A percentile compares a stretch with the other conserved stretches of the same genome.
Evolutionary conservation across 2,888 invertebrate genomes (phyloP).

Genomic region (Dolichomitus sp.): DNA sequence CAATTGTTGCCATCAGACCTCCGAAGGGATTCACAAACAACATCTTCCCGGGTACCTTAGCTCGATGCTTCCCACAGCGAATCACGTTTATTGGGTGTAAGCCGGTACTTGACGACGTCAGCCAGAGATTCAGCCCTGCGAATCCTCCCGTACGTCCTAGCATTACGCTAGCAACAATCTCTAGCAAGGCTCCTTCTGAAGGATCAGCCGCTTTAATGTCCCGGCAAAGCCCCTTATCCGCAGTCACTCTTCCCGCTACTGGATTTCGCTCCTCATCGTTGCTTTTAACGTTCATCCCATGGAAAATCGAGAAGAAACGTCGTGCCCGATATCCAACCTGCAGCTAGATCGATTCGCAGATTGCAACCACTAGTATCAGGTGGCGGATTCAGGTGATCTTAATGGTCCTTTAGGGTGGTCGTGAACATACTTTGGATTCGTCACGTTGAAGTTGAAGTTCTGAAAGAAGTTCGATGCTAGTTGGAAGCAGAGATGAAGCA

Average conservation of each 20-base stretch:
- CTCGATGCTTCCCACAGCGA: conserved; percentile 44
- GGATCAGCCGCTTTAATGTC: conserved; percentile 64
- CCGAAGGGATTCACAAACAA: conserved; percentile 17
- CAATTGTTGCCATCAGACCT: conserved; percentile 22
- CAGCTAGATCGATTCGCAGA: background rate
- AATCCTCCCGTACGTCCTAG: conserved; percentile 40
- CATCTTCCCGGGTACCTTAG: conserved; percentile 27
- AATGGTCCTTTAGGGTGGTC: background rate
- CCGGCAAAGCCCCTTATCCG: conserved; percentile 31
- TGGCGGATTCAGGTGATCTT: conserved; percentile 1
- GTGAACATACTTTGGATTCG: background rate
- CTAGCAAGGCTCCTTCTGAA: conserved; percentile 31
- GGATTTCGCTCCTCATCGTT: conserved; percentile 42
- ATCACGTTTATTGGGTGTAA: conserved; percentile 75
- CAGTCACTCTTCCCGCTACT: conserved; percentile 40
- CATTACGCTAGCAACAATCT: conserved; percentile 43
- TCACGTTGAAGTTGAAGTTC: conserved; percentile 6
- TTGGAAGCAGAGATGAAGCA: background rate
- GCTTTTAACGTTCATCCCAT: conserved; percentile 29
- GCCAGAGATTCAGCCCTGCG: conserved; percentile 36
- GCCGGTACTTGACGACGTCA: conserved; percentile 69
- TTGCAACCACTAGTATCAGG: background rate
- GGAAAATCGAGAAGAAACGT: conserved; percentile 8
- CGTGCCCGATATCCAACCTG: background rate
- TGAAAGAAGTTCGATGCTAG: background rate